These are phyloP conservation scores for Chauna torquata DNA, from an alignment of 2,113 vertebrate genomes.

Conservation along the genomic window DNA sequence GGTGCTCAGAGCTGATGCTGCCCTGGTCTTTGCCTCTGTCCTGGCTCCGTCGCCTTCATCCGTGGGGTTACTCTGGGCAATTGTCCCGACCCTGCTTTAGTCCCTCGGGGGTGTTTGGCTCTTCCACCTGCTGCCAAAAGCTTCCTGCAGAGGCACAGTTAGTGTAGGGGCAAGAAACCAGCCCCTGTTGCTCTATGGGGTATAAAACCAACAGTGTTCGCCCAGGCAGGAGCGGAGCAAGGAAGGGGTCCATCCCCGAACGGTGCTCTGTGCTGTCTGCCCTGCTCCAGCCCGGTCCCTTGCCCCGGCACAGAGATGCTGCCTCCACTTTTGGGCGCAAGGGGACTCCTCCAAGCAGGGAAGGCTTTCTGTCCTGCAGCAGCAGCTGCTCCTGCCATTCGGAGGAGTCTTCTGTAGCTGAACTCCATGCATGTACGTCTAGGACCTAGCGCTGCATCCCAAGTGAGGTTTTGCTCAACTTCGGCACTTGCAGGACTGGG, in stretches of 20 bases:
- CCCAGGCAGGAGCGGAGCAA: not conserved
- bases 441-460: rapidly evolving
- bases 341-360: not conserved
- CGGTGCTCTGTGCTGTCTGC: rapidly evolving
- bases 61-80: not conserved
- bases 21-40: not conserved
- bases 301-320: not conserved
- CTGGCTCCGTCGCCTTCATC: no score
- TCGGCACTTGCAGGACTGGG: rapidly evolving
- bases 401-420: not conserved
- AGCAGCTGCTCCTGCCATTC: not conserved
- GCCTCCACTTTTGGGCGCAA: no score
- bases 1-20: not conserved
- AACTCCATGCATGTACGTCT: rapidly evolving
- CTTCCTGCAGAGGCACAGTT: not conserved
- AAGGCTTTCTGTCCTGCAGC: not conserved
- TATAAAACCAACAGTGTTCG: not conserved
- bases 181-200: not conserved
- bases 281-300: not conserved
- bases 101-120: not conserved
- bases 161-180: not conserved
- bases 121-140: rapidly evolving
- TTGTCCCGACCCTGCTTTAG: not conserved
- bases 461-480: not conserved
- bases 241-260: not conserved